Evolutionary conservation across 1,140 invertebrate species (phyloP).

Genomic region (Drosophila nigrodunni): DNA sequence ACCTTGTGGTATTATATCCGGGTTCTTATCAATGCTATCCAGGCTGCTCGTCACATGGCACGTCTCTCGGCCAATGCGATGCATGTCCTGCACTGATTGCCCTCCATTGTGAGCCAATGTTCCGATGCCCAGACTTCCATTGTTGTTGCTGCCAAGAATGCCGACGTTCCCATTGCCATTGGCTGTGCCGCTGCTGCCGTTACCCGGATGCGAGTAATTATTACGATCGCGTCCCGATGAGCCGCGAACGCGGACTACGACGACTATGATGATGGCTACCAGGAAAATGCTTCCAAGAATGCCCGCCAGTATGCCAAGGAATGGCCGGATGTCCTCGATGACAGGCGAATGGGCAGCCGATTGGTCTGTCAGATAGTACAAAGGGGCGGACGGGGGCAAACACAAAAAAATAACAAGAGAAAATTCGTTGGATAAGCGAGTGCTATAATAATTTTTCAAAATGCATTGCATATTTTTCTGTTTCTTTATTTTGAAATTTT

Average conservation of each 20-base stretch:
- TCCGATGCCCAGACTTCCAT: slow-evolving; percentile 64
- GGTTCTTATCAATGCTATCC: slow-evolving; percentile 91
- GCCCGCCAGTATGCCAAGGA: slow-evolving; percentile 89
- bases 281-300: slow-evolving; percentile 90
- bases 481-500: slow-evolving; percentile 19
- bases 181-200: slow-evolving; percentile 61
- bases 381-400: background rate
- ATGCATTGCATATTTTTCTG: slow-evolving; percentile 57
- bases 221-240: slow-evolving; percentile 88
- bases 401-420: slow-evolving; percentile 17
- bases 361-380: slow-evolving; percentile 59
- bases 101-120: slow-evolving; percentile 70
- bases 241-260: slow-evolving; percentile 88
- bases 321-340: slow-evolving; percentile 89
- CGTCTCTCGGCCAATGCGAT: slow-evolving; percentile 81
- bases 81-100: slow-evolving; percentile 84
- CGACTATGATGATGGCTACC: slow-evolving; percentile 90
- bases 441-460: slow-evolving; percentile 47
- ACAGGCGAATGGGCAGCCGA: slow-evolving; percentile 79
- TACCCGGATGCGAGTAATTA: slow-evolving; percentile 87
- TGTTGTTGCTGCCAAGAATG: slow-evolving; percentile 69
- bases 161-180: slow-evolving; percentile 67
- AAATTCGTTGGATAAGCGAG: slow-evolving; percentile 48
- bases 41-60: slow-evolving; percentile 86
- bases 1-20: slow-evolving; percentile 91